A percentile compares a stretch with the other conserved stretches of the same genome.
These are phyloP conservation scores for Papilio glaucus DNA, from an alignment of 1,140 invertebrate species.

Conservation along the genomic window DNA sequence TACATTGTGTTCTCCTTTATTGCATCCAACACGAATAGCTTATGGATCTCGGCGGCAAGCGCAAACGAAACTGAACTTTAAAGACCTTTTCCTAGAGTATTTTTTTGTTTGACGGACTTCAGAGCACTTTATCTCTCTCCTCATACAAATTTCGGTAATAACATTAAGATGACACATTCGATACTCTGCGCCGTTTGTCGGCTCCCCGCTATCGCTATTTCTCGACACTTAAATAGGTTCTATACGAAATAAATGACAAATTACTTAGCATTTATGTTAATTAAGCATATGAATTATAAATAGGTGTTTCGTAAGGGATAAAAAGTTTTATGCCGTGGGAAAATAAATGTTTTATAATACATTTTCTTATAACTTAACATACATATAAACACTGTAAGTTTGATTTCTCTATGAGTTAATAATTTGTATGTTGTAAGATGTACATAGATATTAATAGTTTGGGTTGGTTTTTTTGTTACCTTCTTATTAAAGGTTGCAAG, in stretches of 20 bases:
- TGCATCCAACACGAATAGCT: slow-evolving; percentile 10
- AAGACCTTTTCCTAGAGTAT: background rate
- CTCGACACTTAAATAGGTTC: slow-evolving; percentile 17
- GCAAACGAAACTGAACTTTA: background rate
- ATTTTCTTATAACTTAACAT: background rate
- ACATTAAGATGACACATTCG: slow-evolving; percentile 41
- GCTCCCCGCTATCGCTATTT: slow-evolving; percentile 24
- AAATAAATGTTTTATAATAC: background rate
- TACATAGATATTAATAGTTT: too few relatives aligned
- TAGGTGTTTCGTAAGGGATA: background rate
- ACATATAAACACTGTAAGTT: background rate
- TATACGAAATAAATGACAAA: slow-evolving; percentile 23
- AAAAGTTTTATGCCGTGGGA: background rate
- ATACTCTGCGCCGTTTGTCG: slow-evolving; percentile 31
- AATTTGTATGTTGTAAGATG: too few relatives aligned
- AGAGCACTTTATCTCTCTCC: slow-evolving; percentile 27
- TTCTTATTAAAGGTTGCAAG: background rate
- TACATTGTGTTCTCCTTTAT: slow-evolving; percentile 27
- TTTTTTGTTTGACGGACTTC: background rate
- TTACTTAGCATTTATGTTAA: slow-evolving; percentile 29
- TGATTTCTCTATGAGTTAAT: too few relatives aligned
- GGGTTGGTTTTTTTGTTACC: too few relatives aligned
- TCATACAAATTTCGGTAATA: slow-evolving; percentile 42
- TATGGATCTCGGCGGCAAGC: background rate
- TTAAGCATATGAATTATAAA: background rate